Evolutionary conservation across 2,888 invertebrate species (phyloP).

Genomic region (Drosophila koepferae): DNA sequence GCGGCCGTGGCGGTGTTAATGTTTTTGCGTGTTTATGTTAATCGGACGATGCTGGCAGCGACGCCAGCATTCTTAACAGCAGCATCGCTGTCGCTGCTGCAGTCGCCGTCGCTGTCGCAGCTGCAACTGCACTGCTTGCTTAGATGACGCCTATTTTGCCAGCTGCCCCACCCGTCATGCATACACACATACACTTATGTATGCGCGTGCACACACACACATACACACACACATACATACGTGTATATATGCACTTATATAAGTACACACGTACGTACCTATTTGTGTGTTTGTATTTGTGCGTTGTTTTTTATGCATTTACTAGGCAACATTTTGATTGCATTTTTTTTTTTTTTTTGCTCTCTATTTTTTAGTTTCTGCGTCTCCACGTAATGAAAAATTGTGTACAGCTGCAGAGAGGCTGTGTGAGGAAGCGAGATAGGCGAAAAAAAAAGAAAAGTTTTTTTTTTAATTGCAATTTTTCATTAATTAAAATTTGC

Average conservation of each 20-base stretch:
- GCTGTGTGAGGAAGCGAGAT: conserved; percentile 47
- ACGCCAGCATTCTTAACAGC: conserved; percentile 24
- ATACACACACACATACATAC: conserved; percentile 23
- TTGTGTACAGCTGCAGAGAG: conserved; percentile 31
- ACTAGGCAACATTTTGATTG: conserved; percentile 76
- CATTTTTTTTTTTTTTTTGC: conserved; percentile 63
- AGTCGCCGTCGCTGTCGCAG: conserved; percentile 10
- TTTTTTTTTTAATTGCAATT: conserved; percentile 83
- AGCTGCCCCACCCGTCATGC: conserved; percentile 38
- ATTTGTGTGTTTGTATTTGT: conserved; percentile 51
- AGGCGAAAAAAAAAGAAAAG: background rate
- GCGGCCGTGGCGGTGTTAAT: conserved; percentile 74
- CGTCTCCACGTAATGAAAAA: conserved; percentile 61
- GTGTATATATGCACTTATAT: conserved; percentile 15
- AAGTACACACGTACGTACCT: conserved; percentile 14
- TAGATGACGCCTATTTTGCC: conserved; percentile 79
- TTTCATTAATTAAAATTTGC: conserved; percentile 82
- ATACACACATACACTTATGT: conserved; percentile 11
- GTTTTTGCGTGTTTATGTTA: conserved; percentile 84
- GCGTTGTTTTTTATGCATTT: conserved; percentile 75
- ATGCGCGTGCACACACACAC: conserved; percentile 19
- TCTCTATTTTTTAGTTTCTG: conserved; percentile 49
- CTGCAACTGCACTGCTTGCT: conserved; percentile 56
- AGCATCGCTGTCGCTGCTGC: background rate
- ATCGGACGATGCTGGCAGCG: conserved; percentile 71